Conservation (phyloP, 2,113 vertebrate species). For the Edolisoma coerulescens region DNA sequence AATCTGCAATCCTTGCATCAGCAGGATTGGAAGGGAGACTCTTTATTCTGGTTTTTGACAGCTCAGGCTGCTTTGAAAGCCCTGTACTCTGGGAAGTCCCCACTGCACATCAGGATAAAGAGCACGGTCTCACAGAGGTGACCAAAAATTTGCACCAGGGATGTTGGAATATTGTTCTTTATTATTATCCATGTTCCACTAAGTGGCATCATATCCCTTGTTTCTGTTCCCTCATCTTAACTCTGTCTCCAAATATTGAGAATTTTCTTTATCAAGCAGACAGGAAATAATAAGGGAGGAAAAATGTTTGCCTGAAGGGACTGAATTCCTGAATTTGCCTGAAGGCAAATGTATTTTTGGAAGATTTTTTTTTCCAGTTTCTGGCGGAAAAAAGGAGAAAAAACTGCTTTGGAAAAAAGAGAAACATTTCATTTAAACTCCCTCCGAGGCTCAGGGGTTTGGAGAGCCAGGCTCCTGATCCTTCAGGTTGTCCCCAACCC, state of each 20-base stretch:
- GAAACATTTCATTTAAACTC: not conserved
- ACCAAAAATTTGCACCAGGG: not conserved
- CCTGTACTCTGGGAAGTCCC: not conserved
- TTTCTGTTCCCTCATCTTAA: constrained; percentile 21
- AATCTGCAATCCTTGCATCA: not conserved
- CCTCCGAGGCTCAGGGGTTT: rapidly evolving
- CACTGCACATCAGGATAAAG: not conserved
- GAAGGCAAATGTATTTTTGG: not conserved
- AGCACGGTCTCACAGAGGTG: rapidly evolving
- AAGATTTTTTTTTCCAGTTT: not conserved
- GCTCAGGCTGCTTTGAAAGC: not conserved
- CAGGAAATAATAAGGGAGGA: not conserved
- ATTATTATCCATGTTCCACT: constrained; percentile 40
- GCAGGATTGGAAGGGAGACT: not conserved
- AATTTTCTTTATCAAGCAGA: not conserved
- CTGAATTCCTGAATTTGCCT: too few relatives aligned
- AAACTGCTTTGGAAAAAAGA: not conserved
- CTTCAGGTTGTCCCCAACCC: not conserved
- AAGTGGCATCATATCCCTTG: constrained; percentile 58
- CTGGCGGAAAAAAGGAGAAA: not conserved
- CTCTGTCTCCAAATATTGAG: not conserved
- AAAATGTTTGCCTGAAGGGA: not conserved
- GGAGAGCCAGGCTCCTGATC: not conserved
- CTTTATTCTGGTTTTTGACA: not conserved
- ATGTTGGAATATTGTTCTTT: not conserved